A percentile compares a stretch with the other conserved stretches of the same genome.
Evolutionary conservation across 2,113 vertebrate species (phyloP).

Genomic region (Otolemur garnettii): DNA sequence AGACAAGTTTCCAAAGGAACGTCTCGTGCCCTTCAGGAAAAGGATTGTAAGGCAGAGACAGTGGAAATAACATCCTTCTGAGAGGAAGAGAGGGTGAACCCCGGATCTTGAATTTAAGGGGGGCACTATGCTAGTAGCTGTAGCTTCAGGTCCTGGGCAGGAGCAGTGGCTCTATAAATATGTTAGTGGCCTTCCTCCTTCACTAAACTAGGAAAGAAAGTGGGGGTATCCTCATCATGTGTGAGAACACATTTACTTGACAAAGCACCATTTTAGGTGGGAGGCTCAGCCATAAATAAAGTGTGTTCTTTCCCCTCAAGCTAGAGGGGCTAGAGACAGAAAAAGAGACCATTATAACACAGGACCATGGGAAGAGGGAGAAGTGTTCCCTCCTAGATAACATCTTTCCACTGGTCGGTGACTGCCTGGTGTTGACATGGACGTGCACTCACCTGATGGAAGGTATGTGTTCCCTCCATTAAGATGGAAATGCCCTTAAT

Average conservation of each 20-base stretch:
- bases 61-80: background rate
- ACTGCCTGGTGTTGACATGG: too few species aligned
- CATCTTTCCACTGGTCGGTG: background rate
- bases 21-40: background rate
- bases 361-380: background rate
- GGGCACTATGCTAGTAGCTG: background rate
- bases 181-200: background rate
- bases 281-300: background rate
- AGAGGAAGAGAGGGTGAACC: background rate
- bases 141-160: background rate
- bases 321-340: background rate
- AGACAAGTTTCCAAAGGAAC: background rate
- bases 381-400: background rate
- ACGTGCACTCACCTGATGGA: background rate
- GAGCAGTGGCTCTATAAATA: background rate
- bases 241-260: background rate
- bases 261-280: background rate
- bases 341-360: background rate
- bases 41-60: background rate
- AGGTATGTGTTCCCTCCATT: background rate
- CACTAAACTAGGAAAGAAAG: background rate
- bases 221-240: background rate
- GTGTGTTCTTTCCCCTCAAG: background rate
- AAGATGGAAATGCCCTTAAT: background rate
- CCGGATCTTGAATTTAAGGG: background rate